Conservation (phyloP, 2,888 invertebrate genomes). For the Eucera pruinosa region DNA sequence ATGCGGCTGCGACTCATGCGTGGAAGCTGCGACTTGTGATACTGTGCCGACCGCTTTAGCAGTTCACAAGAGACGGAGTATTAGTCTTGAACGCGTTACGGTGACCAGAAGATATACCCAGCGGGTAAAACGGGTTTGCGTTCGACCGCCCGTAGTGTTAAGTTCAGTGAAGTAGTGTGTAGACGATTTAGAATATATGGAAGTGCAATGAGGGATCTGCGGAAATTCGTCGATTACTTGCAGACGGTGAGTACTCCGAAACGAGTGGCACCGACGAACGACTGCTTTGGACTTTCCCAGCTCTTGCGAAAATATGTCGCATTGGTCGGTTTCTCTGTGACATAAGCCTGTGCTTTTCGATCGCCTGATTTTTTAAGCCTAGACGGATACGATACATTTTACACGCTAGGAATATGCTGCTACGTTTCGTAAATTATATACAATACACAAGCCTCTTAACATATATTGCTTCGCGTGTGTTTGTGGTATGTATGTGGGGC, state of each 20-base stretch:
- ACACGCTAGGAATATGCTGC: background rate
- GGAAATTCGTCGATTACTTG: slow-evolving; percentile 53
- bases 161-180: slow-evolving; percentile 58
- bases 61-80: slow-evolving; percentile 1
- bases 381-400: slow-evolving; percentile 11
- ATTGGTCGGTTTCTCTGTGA: slow-evolving; percentile 14
- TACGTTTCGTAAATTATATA: slow-evolving; percentile 24
- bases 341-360: background rate
- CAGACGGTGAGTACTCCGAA: slow-evolving; percentile 62
- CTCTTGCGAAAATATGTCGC: slow-evolving; percentile 38
- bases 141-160: slow-evolving; percentile 53
- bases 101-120: slow-evolving; percentile 58
- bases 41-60: slow-evolving; percentile 23
- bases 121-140: slow-evolving; percentile 67
- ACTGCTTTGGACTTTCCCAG: slow-evolving; percentile 49
- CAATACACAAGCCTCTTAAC: slow-evolving; percentile 29
- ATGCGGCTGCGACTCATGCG: slow-evolving; percentile 63
- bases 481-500: slow-evolving; percentile 34
- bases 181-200: slow-evolving; percentile 60
- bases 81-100: slow-evolving; percentile 47
- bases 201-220: slow-evolving; percentile 70
- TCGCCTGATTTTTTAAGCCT: background rate
- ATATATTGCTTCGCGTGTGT: slow-evolving; percentile 44
- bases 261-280: slow-evolving; percentile 10
- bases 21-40: slow-evolving; percentile 52